phyloP scores from a whole-genome alignment of 1,140 invertebrate species.

The Drosophila elegans region DNA sequence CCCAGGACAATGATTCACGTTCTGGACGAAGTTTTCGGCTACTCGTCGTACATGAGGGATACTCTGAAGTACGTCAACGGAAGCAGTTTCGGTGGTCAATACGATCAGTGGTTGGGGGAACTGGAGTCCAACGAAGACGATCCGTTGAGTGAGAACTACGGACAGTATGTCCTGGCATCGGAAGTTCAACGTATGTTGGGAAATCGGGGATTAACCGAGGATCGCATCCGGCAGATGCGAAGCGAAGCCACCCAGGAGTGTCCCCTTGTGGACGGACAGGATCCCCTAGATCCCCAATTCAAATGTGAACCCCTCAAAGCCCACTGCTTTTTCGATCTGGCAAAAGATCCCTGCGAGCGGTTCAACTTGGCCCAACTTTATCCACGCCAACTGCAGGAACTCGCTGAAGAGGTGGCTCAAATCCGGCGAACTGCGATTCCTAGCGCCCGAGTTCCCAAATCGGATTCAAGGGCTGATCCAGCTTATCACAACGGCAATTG shows the following conservation, averaged over 20 bases:
- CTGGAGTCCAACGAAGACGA: constrained; percentile 41
- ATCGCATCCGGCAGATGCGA: constrained; percentile 84
- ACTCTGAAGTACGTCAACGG: constrained; percentile 92
- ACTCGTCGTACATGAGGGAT: constrained; percentile 88
- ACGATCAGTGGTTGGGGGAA: constrained; percentile 86
- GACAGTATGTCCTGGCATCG: constrained; percentile 57
- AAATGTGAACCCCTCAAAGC: constrained; percentile 84
- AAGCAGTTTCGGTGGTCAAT: constrained; percentile 78
- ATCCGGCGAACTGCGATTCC: constrained; percentile 35
- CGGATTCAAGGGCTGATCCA: constrained; percentile 56
- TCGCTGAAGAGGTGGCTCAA: constrained; percentile 65
- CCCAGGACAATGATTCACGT: constrained; percentile 89
- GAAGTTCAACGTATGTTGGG: constrained; percentile 64
- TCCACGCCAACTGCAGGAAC: constrained; percentile 53
- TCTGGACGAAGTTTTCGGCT: constrained; percentile 89
- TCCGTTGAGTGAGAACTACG: constrained; percentile 49
- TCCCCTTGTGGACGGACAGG: constrained; percentile 24
- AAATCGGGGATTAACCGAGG: constrained; percentile 20
- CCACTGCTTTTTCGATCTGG: constrained; percentile 91
- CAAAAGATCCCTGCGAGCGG: constrained; percentile 91
- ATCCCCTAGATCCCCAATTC: constrained; percentile 43
- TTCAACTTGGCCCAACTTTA: constrained; percentile 87
- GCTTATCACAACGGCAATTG: constrained; percentile 56
- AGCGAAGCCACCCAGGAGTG: constrained; percentile 85
- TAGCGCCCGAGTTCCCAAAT: constrained; percentile 41